Conservation (phyloP, 1,140 invertebrate species). For the Aphis craccivora region DNA sequence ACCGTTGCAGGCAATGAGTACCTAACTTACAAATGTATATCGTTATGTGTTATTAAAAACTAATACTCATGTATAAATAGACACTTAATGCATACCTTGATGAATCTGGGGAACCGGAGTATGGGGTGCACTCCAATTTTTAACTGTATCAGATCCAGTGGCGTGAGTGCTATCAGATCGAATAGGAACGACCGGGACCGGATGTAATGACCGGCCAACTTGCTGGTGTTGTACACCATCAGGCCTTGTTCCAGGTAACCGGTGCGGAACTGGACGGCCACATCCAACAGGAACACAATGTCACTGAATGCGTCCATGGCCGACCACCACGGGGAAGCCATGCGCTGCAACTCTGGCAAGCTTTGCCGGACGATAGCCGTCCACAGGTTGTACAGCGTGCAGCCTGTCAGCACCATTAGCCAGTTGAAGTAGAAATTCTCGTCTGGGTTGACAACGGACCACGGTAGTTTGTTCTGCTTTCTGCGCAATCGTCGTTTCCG, state of each 20-base stretch:
- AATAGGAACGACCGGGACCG: conserved; percentile 85
- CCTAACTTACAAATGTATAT: not conserved
- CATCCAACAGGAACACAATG: conserved; percentile 84
- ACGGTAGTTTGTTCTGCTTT: conserved; percentile 72
- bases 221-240: conserved; percentile 82
- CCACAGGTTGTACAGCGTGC: conserved; percentile 95
- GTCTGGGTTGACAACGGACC: conserved; percentile 92
- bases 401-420: conserved; percentile 86
- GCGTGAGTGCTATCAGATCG: conserved; percentile 83
- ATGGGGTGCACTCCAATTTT: conserved; percentile 81
- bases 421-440: conserved; percentile 96
- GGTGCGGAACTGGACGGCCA: conserved; percentile 89
- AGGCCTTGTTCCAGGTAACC: conserved; percentile 90
- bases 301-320: conserved; percentile 84
- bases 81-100: conserved; percentile 71
- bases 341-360: conserved; percentile 85
- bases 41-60: not conserved
- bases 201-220: conserved; percentile 88
- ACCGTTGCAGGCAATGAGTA: not conserved
- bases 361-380: conserved; percentile 93
- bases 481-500: conserved; percentile 70
- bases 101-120: conserved; percentile 82
- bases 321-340: conserved; percentile 78
- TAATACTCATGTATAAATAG: not conserved
- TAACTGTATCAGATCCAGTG: conserved; percentile 85